phyloP scores from a whole-genome alignment of 2,113 vertebrate genomes.

The Ariopsis seemanni region DNA sequence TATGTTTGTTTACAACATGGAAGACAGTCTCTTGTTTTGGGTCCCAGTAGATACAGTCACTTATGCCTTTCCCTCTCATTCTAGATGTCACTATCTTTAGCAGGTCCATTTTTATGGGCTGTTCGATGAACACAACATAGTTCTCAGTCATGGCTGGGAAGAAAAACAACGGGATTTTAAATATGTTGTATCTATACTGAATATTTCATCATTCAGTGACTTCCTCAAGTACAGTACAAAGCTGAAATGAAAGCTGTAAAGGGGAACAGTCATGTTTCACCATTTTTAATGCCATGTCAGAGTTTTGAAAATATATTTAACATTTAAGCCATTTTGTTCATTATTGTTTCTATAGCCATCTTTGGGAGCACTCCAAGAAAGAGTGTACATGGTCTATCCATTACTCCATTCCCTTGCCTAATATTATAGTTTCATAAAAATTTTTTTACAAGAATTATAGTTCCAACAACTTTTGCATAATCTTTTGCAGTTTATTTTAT shows the following conservation, averaged over 20 bases:
- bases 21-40: slow-evolving; percentile 84
- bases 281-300: neutral
- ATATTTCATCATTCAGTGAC: neutral
- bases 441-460: neutral
- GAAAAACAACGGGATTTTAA: neutral
- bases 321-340: neutral
- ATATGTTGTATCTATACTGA: neutral
- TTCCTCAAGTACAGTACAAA: neutral
- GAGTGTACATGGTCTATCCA: neutral
- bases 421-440: neutral
- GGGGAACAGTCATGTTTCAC: neutral
- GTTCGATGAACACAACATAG: slow-evolving; percentile 91
- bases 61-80: slow-evolving; percentile 74
- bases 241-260: neutral
- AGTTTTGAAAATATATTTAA: neutral
- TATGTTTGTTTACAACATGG: slow-evolving; percentile 84
- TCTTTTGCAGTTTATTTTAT: neutral
- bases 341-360: neutral
- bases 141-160: slow-evolving; percentile 89
- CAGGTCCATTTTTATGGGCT: slow-evolving; percentile 86
- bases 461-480: neutral
- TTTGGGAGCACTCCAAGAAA: neutral
- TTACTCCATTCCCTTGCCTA: neutral
- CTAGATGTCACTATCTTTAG: slow-evolving; percentile 82
- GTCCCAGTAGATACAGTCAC: slow-evolving; percentile 84